These are phyloP conservation scores for Drosophila longiperda DNA, from an alignment of 2,888 invertebrate species.

Conservation along the genomic window DNA sequence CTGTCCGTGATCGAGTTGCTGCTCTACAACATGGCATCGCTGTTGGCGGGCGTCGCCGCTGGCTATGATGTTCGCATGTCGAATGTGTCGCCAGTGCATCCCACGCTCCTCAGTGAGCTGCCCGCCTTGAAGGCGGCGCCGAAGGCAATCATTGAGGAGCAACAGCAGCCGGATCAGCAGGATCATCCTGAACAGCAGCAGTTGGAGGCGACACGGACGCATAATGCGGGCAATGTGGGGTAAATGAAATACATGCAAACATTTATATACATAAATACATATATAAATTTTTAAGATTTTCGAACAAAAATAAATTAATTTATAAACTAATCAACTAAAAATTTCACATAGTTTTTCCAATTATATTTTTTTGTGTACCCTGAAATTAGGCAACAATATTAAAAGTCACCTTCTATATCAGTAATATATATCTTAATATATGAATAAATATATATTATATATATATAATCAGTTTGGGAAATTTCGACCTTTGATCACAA, in stretches of 20 bases:
- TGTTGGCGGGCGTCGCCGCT: slow-evolving; percentile 95
- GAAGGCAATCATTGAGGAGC: slow-evolving; percentile 48
- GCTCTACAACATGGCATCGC: slow-evolving; percentile 95
- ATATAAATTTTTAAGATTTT: not conserved
- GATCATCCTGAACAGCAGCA: slow-evolving; percentile 17
- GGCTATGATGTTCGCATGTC: slow-evolving; percentile 96
- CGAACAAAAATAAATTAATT: too few species aligned
- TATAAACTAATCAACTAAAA: too few species aligned
- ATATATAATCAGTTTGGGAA: too few species aligned
- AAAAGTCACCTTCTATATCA: too few species aligned
- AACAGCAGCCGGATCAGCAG: slow-evolving; percentile 1
- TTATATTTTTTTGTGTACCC: too few species aligned
- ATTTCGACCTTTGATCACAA: too few species aligned
- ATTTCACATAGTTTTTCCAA: too few species aligned
- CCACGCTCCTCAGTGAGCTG: slow-evolving; percentile 87
- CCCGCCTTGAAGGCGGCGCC: slow-evolving; percentile 86
- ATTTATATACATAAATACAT: not conserved
- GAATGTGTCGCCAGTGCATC: slow-evolving; percentile 93
- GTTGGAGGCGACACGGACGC: slow-evolving; percentile 9
- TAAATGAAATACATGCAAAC: slow-evolving; percentile 4
- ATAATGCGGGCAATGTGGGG: slow-evolving; percentile 9
- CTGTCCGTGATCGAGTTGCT: slow-evolving; percentile 85
- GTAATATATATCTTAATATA: too few species aligned
- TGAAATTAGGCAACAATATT: too few species aligned
- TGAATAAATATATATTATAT: not conserved